These are phyloP conservation scores for Acanthosepion esculentum DNA, from an alignment of 2,888 invertebrate genomes.

Conservation along the genomic window DNA sequence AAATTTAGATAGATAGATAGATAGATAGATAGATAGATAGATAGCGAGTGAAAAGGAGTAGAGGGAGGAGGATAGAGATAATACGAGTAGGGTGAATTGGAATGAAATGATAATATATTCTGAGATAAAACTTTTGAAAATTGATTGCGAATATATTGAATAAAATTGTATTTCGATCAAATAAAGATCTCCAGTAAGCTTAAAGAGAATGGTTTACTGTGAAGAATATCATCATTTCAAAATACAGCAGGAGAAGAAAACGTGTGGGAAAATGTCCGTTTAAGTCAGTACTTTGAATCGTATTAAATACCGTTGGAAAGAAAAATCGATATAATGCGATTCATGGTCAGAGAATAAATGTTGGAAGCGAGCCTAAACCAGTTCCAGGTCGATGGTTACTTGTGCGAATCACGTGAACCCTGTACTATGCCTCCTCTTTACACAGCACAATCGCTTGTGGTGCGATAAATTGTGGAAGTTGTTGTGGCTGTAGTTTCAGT, in stretches of 20 bases:
- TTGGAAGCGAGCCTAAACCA: slow-evolving; percentile 16
- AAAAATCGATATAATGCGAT: neutral
- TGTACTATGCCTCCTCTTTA: neutral
- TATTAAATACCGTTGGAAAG: slow-evolving; percentile 21
- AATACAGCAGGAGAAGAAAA: neutral
- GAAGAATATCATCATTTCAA: neutral
- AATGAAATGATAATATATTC: no score
- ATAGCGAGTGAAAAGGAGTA: no score
- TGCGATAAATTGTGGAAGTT: neutral
- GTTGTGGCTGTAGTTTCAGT: neutral
- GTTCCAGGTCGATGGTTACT: neutral
- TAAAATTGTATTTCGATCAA: no score
- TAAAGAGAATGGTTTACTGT: neutral
- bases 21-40: no score
- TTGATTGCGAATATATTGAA: no score
- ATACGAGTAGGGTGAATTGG: no score
- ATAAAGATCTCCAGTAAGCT: neutral
- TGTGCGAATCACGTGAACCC: neutral
- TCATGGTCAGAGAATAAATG: neutral
- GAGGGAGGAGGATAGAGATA: no score
- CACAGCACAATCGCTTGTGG: neutral
- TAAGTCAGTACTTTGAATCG: neutral
- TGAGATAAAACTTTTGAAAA: no score
- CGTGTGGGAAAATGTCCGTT: neutral
- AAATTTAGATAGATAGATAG: no score